phyloP scores from a whole-genome alignment of 2,888 invertebrate genomes.

The Nomada flava region DNA sequence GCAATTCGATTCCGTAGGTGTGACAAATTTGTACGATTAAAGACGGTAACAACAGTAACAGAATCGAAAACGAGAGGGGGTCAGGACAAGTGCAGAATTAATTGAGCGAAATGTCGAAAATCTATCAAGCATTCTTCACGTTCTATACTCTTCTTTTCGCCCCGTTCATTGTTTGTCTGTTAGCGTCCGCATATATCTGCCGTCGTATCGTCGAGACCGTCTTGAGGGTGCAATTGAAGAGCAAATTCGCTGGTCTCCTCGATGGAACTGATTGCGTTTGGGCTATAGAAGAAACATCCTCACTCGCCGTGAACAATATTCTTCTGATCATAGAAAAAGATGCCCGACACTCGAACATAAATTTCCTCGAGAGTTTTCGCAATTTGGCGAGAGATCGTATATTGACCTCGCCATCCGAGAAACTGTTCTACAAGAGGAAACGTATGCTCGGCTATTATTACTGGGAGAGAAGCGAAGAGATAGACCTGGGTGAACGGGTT shows the following conservation, averaged over 20 bases:
- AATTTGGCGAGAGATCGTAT: conserved; percentile 65
- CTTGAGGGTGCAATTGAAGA: conserved; percentile 74
- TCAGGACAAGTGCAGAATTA: conserved; percentile 1
- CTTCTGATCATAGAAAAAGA: conserved; percentile 84
- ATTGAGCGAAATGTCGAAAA: conserved; percentile 35
- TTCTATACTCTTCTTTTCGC: conserved; percentile 58
- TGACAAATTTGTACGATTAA: not conserved
- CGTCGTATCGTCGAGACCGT: conserved; percentile 63
- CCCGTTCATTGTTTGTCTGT: conserved; percentile 55
- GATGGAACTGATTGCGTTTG: conserved; percentile 86
- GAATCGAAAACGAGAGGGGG: not conserved
- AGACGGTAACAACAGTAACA: not conserved
- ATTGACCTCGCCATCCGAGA: conserved; percentile 71
- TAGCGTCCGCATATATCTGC: conserved; percentile 65
- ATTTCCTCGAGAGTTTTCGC: conserved; percentile 67
- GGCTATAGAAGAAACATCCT: conserved; percentile 85
- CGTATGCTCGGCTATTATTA: conserved; percentile 85
- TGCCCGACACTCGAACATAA: conserved; percentile 41
- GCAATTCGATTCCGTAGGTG: not conserved
- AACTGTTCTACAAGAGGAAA: conserved; percentile 84
- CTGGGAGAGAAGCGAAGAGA: conserved; percentile 83
- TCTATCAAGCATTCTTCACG: conserved; percentile 55
- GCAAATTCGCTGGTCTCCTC: conserved; percentile 84
- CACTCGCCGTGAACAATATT: conserved; percentile 85
- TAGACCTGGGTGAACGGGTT: conserved; percentile 84